phyloP scores from a whole-genome alignment of 2,888 invertebrate species.

The Drosophila monieri region DNA sequence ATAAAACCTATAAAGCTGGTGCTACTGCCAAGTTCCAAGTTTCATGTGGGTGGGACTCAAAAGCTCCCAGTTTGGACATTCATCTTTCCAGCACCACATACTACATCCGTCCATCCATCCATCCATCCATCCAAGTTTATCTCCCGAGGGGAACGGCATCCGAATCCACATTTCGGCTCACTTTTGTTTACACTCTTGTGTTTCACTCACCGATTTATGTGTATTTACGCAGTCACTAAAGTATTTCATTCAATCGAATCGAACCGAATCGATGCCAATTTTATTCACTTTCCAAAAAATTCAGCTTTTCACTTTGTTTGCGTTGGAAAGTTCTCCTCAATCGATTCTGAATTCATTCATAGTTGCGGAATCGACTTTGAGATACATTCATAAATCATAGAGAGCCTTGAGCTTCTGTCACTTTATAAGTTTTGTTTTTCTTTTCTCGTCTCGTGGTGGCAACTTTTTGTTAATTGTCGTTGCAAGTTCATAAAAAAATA shows the following conservation, averaged over 20 bases:
- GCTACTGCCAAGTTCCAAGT: slow-evolving; percentile 8
- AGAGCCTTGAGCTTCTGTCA: slow-evolving; percentile 32
- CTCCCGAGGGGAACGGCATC: slow-evolving; percentile 2
- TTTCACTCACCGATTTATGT: slow-evolving; percentile 56
- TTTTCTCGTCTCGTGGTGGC: slow-evolving; percentile 6
- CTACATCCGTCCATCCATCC: neutral
- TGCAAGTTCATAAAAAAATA: slow-evolving; percentile 23
- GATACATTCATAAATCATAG: slow-evolving; percentile 32
- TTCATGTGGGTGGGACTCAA: slow-evolving; percentile 22
- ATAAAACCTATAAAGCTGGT: slow-evolving; percentile 13
- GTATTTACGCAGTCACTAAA: slow-evolving; percentile 71
- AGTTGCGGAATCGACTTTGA: slow-evolving; percentile 7
- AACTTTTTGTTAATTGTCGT: slow-evolving; percentile 20
- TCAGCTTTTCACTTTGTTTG: slow-evolving; percentile 12
- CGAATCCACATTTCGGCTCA: slow-evolving; percentile 13
- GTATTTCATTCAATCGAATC: slow-evolving; percentile 66
- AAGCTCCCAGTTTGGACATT: slow-evolving; percentile 37
- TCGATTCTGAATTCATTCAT: slow-evolving; percentile 49
- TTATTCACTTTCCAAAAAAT: slow-evolving; percentile 25
- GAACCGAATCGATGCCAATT: slow-evolving; percentile 37
- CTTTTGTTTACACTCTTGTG: slow-evolving; percentile 40
- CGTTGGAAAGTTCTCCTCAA: slow-evolving; percentile 32
- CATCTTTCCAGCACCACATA: slow-evolving; percentile 14
- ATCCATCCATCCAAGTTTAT: neutral
- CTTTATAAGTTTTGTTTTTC: slow-evolving; percentile 8